Percentiles rank a stretch among this genome's conserved stretches.
Evolutionary conservation across 2,888 invertebrate species (phyloP).

Genomic region (Trichacis sp.): DNA sequence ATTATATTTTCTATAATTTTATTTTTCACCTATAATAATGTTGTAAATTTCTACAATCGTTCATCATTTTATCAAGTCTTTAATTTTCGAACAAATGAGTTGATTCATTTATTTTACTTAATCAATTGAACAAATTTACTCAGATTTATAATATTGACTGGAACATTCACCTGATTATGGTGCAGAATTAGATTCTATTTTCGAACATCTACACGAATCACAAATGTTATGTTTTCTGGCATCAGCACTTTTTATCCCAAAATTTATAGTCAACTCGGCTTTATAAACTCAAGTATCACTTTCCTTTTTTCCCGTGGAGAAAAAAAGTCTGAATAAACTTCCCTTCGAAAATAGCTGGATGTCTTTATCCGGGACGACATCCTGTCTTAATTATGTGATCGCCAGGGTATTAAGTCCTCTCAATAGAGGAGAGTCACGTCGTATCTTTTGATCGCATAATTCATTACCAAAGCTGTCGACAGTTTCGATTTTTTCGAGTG

Average conservation of each 20-base stretch:
- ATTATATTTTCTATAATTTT: no score
- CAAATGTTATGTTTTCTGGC: neutral
- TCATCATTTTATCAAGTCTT: no score
- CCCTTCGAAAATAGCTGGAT: constrained; percentile 11
- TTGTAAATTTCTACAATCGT: no score
- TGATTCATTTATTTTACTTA: no score
- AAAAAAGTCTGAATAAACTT: constrained; percentile 11
- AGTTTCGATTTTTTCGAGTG: neutral
- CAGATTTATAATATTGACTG: neutral
- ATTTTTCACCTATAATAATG: no score
- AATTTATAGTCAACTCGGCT: neutral
- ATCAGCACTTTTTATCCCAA: neutral
- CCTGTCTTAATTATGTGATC: constrained; percentile 27
- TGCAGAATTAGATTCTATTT: no score
- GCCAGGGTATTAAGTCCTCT: constrained; percentile 13
- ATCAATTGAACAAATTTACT: no score
- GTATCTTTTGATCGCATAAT: neutral
- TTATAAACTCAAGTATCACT: neutral
- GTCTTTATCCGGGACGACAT: constrained; percentile 23
- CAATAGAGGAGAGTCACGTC: constrained; percentile 31
- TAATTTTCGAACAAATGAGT: no score
- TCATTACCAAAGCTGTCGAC: neutral
- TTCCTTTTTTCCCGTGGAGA: constrained; percentile 10
- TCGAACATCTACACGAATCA: no score
- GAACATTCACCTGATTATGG: no score